Evolutionary conservation across 1,140 invertebrate genomes (phyloP).

Genomic region (Idris sp.): DNA sequence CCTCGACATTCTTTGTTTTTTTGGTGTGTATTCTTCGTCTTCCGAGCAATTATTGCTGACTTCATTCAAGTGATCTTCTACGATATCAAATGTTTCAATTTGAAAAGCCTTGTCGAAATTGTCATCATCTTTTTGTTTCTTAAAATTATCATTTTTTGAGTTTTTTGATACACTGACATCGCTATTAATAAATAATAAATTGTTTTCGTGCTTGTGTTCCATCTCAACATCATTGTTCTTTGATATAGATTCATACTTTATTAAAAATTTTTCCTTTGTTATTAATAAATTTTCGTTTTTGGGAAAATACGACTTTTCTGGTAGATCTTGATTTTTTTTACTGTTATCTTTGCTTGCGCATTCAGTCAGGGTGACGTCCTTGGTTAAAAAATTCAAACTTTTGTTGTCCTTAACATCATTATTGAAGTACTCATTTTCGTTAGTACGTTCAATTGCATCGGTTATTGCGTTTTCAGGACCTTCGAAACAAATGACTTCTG

Average conservation of each 20-base stretch:
- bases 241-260: conserved; percentile 67
- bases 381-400: too few species aligned
- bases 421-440: conserved; percentile 66
- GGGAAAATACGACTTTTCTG: too few species aligned
- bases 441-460: conserved; percentile 65
- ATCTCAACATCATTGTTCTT: conserved; percentile 61
- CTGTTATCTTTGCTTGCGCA: too few species aligned
- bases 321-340: conserved; percentile 29
- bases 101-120: conserved; percentile 71
- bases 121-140: conserved; percentile 48
- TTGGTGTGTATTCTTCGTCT: conserved; percentile 76
- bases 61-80: conserved; percentile 63
- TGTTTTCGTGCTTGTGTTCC: conserved; percentile 65
- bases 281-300: conserved; percentile 69
- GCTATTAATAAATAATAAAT: conserved; percentile 70
- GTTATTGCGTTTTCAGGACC: conserved; percentile 69
- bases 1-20: conserved; percentile 76
- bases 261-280: conserved; percentile 72
- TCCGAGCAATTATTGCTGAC: conserved; percentile 70
- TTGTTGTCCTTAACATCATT: conserved; percentile 44
- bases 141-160: conserved; percentile 64
- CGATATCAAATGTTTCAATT: conserved; percentile 67
- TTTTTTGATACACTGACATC: conserved; percentile 73
- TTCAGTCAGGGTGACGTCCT: too few species aligned
- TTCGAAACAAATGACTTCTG: conserved; percentile 76